Evolutionary conservation across 2,113 vertebrate species (phyloP).

Genomic region (Apeltes quadracus): DNA sequence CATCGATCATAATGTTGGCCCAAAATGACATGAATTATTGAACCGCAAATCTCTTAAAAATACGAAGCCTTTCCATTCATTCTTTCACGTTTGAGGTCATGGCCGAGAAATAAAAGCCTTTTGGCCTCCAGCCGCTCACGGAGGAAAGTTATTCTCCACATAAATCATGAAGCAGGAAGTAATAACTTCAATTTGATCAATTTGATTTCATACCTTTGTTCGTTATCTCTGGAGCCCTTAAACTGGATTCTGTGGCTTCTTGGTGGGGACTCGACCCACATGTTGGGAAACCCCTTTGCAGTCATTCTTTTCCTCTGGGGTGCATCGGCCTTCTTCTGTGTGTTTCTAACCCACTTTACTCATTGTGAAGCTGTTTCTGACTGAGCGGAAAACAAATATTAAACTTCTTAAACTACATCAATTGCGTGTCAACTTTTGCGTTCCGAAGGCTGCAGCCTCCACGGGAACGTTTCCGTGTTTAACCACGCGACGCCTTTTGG

Average conservation of each 20-base stretch:
- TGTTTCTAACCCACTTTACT: slow-evolving; percentile 42
- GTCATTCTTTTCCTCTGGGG: not conserved
- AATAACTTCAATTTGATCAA: too few species aligned
- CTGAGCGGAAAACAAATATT: not conserved
- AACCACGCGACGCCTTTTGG: slow-evolving; percentile 15
- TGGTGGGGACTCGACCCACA: not conserved
- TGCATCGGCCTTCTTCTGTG: slow-evolving; percentile 27
- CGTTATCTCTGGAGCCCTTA: not conserved
- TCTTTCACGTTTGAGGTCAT: too few species aligned
- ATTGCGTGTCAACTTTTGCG: not conserved
- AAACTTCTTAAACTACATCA: not conserved
- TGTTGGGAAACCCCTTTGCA: not conserved
- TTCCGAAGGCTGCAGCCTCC: too few species aligned
- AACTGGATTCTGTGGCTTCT: not conserved
- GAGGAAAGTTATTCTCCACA: too few species aligned
- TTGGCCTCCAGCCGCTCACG: too few species aligned
- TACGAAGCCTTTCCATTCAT: not conserved
- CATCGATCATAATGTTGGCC: not conserved
- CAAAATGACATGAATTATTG: not conserved
- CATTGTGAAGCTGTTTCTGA: not conserved
- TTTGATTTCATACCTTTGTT: too few species aligned
- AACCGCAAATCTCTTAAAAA: not conserved
- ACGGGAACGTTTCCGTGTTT: slow-evolving; percentile 9
- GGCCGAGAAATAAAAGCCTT: too few species aligned
- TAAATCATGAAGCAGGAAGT: too few species aligned